Conservation (phyloP, 1,140 invertebrate species). For the Linepithema humile region DNA sequence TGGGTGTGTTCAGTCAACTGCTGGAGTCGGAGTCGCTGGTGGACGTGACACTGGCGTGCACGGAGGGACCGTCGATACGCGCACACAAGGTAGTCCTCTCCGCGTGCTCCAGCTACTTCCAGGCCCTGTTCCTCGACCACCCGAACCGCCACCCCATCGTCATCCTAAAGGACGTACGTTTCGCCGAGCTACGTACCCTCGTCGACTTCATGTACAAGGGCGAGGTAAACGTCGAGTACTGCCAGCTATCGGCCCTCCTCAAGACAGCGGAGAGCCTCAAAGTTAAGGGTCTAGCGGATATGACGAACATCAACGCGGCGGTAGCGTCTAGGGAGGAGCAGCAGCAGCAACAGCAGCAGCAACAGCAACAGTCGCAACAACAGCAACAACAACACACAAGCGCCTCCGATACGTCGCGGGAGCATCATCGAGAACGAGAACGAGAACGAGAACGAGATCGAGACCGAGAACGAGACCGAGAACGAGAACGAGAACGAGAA, state of each 20-base stretch:
- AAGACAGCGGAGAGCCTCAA: slow-evolving; percentile 97
- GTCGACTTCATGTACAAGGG: slow-evolving; percentile 99
- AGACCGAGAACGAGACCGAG: slow-evolving; percentile 56
- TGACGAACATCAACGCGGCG: slow-evolving; percentile 90
- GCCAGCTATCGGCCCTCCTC: slow-evolving; percentile 94
- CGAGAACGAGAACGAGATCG: slow-evolving; percentile 67
- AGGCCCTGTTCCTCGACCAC: slow-evolving; percentile 94
- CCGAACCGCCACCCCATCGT: slow-evolving; percentile 96
- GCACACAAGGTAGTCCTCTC: slow-evolving; percentile 98
- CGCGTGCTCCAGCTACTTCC: slow-evolving; percentile 97
- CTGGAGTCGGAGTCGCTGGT: slow-evolving; percentile 97
- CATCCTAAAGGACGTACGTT: slow-evolving; percentile 96
- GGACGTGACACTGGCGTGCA: slow-evolving; percentile 97
- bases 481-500: slow-evolving; percentile 53
- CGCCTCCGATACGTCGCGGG: slow-evolving; percentile 55
- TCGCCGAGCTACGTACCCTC: slow-evolving; percentile 94
- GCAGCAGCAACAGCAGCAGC: slow-evolving; percentile 74
- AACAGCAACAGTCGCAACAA: slow-evolving; percentile 52
- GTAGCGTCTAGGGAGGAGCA: slow-evolving; percentile 79
- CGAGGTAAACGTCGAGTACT: slow-evolving; percentile 97
- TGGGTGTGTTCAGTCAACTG: slow-evolving; percentile 97
- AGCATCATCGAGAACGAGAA: slow-evolving; percentile 61
- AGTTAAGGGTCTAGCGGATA: slow-evolving; percentile 95
- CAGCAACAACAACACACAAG: slow-evolving; percentile 56
- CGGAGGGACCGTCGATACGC: slow-evolving; percentile 96